These are phyloP conservation scores for Stegastes partitus DNA, from an alignment of 2,113 vertebrate species.

Conservation along the genomic window DNA sequence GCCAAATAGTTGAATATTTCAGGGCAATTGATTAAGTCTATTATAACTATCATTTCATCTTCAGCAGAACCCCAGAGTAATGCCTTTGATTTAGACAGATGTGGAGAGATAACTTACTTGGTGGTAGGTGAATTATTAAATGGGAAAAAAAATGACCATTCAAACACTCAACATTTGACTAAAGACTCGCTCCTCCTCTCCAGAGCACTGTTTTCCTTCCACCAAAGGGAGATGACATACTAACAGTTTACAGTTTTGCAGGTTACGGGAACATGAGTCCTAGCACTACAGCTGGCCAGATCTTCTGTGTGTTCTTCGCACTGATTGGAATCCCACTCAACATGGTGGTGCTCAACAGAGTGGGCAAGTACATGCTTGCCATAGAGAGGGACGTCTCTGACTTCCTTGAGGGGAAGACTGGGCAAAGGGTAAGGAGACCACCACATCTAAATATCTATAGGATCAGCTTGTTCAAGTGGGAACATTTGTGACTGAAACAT, in stretches of 20 bases:
- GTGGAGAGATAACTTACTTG: not conserved
- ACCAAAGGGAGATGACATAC: not conserved
- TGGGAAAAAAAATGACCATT: too few relatives aligned
- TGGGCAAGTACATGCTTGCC: conserved; percentile 90
- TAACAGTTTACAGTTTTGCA: conserved; percentile 67
- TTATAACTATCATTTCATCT: too few relatives aligned
- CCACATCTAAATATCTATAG: not conserved
- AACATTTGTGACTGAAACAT: not conserved
- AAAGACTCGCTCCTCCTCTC: not conserved
- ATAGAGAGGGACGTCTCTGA: conserved; percentile 78
- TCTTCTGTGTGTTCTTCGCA: conserved; percentile 93
- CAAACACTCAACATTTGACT: not conserved
- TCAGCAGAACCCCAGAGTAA: too few relatives aligned
- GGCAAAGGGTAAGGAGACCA: conserved; percentile 65
- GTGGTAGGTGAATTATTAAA: too few relatives aligned
- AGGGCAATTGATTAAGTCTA: too few relatives aligned
- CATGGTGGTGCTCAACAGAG: conserved; percentile 90
- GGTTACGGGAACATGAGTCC: conserved; percentile 93
- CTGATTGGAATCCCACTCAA: conserved; percentile 94
- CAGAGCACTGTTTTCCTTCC: not conserved
- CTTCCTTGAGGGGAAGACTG: conserved; percentile 72
- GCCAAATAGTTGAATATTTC: too few relatives aligned
- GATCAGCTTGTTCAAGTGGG: too few relatives aligned
- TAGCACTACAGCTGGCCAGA: conserved; percentile 81
- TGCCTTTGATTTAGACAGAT: too few relatives aligned